Evolutionary conservation across 1,140 invertebrate species (phyloP).

Genomic region (Adelges cooleyi): DNA sequence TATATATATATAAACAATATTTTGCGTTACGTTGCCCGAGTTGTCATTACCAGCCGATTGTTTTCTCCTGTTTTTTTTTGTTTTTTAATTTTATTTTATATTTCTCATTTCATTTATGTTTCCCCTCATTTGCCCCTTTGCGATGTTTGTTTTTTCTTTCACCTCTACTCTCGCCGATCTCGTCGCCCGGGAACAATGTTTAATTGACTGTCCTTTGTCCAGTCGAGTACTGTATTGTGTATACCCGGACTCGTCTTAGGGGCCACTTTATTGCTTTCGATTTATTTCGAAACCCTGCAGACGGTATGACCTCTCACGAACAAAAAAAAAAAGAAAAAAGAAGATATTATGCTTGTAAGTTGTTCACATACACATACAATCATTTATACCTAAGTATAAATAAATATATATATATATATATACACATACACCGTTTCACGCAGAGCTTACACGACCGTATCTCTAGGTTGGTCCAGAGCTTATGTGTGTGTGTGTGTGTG

Average conservation of each 20-base stretch:
- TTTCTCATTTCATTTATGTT: background rate
- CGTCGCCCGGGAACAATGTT: conserved; percentile 17
- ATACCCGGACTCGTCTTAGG: background rate
- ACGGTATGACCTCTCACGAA: conserved; percentile 10
- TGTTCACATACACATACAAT: too few species aligned
- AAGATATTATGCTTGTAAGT: too few species aligned
- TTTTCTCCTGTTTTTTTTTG: conserved; percentile 20
- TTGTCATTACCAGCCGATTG: conserved; percentile 29
- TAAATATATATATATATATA: background rate
- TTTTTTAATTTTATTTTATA: background rate
- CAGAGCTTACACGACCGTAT: too few species aligned
- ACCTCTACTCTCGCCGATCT: background rate
- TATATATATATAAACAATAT: background rate
- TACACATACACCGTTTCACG: too few species aligned
- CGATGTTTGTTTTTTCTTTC: conserved; percentile 5
- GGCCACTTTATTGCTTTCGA: conserved; percentile 27
- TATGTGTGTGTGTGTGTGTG: too few species aligned
- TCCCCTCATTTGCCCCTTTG: background rate
- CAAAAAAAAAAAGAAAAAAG: too few species aligned
- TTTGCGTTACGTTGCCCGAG: background rate
- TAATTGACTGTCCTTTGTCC: conserved; percentile 29
- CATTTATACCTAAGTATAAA: too few species aligned
- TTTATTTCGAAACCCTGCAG: conserved; percentile 24
- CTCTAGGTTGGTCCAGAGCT: too few species aligned
- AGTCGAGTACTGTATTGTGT: conserved; percentile 23